Percentiles rank a stretch among this genome's conserved stretches.
These are phyloP conservation scores for Diplolepis rosae DNA, from an alignment of 2,888 invertebrate genomes.

Conservation along the genomic window DNA sequence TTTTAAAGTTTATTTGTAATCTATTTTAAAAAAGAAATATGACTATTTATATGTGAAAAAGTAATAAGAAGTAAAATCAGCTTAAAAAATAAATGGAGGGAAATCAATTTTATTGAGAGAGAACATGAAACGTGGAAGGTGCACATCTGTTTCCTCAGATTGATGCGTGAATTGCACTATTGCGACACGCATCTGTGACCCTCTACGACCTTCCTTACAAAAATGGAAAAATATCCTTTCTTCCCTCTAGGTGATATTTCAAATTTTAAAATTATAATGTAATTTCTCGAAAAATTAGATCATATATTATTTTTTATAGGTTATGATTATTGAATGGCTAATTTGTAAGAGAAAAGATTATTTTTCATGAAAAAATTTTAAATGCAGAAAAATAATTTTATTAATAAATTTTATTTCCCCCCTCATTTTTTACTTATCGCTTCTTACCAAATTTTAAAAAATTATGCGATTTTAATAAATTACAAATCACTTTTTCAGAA, in stretches of 20 bases:
- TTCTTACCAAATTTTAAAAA: too few species aligned
- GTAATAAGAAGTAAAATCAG: background rate
- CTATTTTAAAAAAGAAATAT: background rate
- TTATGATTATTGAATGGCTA: too few species aligned
- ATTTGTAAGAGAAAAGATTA: too few species aligned
- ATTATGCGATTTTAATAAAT: too few species aligned
- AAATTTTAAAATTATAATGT: background rate
- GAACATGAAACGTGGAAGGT: slow-evolving; percentile 41
- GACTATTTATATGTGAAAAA: background rate
- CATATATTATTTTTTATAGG: too few species aligned
- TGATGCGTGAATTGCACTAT: slow-evolving; percentile 67
- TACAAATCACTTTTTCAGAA: too few species aligned
- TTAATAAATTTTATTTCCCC: too few species aligned
- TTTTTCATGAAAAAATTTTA: too few species aligned
- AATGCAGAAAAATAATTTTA: too few species aligned
- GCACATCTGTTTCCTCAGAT: slow-evolving; percentile 67
- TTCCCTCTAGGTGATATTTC: slow-evolving; percentile 14
- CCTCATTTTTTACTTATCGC: too few species aligned
- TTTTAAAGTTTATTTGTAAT: background rate
- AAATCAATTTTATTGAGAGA: slow-evolving; percentile 30
- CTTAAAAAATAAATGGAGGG: slow-evolving; percentile 27
- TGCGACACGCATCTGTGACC: slow-evolving; percentile 65
- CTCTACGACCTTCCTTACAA: slow-evolving; percentile 26
- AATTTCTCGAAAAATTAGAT: too few species aligned
- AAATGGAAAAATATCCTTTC: slow-evolving; percentile 28